Conservation (phyloP, 2,888 invertebrate genomes). For the Eupithecia exiguata region DNA sequence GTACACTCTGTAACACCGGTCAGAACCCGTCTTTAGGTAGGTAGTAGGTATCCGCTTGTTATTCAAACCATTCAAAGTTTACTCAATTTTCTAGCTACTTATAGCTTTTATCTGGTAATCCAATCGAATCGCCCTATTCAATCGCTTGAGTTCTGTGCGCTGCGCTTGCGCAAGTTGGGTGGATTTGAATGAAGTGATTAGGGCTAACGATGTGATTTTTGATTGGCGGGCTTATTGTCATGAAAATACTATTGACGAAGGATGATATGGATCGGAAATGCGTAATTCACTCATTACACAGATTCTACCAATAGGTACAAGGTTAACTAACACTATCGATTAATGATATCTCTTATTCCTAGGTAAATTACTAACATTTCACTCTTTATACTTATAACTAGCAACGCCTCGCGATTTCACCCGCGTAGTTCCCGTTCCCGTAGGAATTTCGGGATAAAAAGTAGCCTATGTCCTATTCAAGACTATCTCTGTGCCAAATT, state of each 20-base stretch:
- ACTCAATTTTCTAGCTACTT: constrained; percentile 11
- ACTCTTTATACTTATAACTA: too few species aligned
- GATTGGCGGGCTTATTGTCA: constrained; percentile 39
- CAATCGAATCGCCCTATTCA: constrained; percentile 25
- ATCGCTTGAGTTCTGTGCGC: constrained; percentile 17
- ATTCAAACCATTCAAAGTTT: constrained; percentile 8
- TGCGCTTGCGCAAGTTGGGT: constrained; percentile 35
- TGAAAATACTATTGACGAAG: constrained; percentile 26
- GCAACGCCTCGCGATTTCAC: too few species aligned
- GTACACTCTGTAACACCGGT: too few species aligned
- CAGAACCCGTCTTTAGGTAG: too few species aligned
- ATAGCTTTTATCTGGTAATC: constrained; percentile 10
- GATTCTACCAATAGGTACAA: neutral
- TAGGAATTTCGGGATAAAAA: too few species aligned
- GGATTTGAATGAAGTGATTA: constrained; percentile 41
- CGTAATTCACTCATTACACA: constrained; percentile 22
- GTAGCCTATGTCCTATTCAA: too few species aligned
- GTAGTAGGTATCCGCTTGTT: neutral
- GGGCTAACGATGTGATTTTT: constrained; percentile 42
- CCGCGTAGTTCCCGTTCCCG: too few species aligned
- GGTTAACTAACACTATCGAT: neutral
- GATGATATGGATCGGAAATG: constrained; percentile 26
- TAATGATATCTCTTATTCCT: neutral
- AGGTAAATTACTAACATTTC: neutral
- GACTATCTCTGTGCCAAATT: too few species aligned